A percentile compares a stretch with the other conserved stretches of the same genome.
Conservation (phyloP, 2,888 invertebrate genomes). For the Euphydryas editha region DNA sequence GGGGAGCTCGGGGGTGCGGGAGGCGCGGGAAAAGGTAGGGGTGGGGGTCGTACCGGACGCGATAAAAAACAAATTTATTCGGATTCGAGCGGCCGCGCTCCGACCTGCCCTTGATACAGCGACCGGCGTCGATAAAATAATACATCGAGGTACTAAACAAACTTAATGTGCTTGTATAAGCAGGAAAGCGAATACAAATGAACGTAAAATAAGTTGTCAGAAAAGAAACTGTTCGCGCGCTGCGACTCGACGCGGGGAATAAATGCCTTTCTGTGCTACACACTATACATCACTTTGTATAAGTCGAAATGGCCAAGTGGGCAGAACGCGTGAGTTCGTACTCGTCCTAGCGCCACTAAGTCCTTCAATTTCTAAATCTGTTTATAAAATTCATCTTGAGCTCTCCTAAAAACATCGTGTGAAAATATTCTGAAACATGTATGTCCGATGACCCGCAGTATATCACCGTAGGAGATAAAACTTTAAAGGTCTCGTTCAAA, state of each 20-base stretch:
- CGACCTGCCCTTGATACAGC: constrained; percentile 32
- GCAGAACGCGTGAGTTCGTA: too few relatives aligned
- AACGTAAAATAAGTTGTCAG: constrained; percentile 1
- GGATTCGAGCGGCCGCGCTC: constrained; percentile 27
- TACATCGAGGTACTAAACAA: constrained; percentile 28
- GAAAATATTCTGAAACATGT: too few relatives aligned
- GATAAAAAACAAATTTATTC: constrained; percentile 45
- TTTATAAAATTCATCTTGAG: too few relatives aligned
- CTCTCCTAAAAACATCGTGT: too few relatives aligned
- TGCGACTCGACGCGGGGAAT: not conserved
- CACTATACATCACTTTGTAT: not conserved
- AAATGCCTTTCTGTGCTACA: not conserved
- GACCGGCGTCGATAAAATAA: constrained; percentile 19
- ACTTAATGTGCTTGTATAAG: constrained; percentile 26
- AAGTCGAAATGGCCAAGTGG: too few relatives aligned
- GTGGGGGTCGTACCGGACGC: constrained; percentile 33
- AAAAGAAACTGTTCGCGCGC: not conserved
- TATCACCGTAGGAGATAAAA: too few relatives aligned
- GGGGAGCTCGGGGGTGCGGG: not conserved
- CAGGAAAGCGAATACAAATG: constrained; percentile 16
- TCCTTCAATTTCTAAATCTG: too few relatives aligned
- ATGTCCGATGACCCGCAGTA: too few relatives aligned
- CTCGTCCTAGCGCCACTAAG: too few relatives aligned
- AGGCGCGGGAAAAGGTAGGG: not conserved
- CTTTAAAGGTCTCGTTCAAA: too few relatives aligned